These are phyloP conservation scores for Gari tellinella DNA, from an alignment of 2,888 invertebrate genomes.

Conservation along the genomic window DNA sequence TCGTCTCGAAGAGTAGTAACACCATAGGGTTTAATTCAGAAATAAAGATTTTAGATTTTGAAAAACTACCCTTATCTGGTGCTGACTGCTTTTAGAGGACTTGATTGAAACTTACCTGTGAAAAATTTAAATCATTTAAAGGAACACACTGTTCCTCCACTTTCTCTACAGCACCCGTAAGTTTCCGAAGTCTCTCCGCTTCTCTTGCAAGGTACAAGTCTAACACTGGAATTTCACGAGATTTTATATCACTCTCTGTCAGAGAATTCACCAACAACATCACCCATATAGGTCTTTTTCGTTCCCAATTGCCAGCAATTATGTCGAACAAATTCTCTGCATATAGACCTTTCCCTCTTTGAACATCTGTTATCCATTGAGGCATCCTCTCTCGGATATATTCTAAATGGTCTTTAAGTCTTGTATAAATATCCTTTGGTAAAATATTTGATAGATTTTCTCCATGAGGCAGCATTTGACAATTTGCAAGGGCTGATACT, in stretches of 20 bases:
- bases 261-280: slow-evolving; percentile 86
- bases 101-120: slow-evolving; percentile 85
- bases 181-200: slow-evolving; percentile 85
- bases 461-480: slow-evolving; percentile 85
- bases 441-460: slow-evolving; percentile 83
- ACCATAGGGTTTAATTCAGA: too few species aligned
- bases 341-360: slow-evolving; percentile 83
- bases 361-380: slow-evolving; percentile 84
- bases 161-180: slow-evolving; percentile 86
- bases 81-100: too few species aligned
- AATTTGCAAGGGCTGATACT: slow-evolving; percentile 84
- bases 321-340: slow-evolving; percentile 85
- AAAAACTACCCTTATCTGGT: too few species aligned
- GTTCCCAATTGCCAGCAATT: slow-evolving; percentile 86
- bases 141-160: slow-evolving; percentile 87
- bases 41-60: too few species aligned
- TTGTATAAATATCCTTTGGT: slow-evolving; percentile 84
- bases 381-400: slow-evolving; percentile 84
- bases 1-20: too few species aligned
- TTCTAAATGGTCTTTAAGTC: slow-evolving; percentile 85
- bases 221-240: slow-evolving; percentile 85
- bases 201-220: slow-evolving; percentile 86
- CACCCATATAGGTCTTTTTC: slow-evolving; percentile 86
- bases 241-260: slow-evolving; percentile 85
- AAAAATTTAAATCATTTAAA: slow-evolving; percentile 85